These are phyloP conservation scores for Aurelia aurita DNA, from an alignment of 30 jellyfish, hydroid and myxozoan species.

Conservation along the genomic window DNA sequence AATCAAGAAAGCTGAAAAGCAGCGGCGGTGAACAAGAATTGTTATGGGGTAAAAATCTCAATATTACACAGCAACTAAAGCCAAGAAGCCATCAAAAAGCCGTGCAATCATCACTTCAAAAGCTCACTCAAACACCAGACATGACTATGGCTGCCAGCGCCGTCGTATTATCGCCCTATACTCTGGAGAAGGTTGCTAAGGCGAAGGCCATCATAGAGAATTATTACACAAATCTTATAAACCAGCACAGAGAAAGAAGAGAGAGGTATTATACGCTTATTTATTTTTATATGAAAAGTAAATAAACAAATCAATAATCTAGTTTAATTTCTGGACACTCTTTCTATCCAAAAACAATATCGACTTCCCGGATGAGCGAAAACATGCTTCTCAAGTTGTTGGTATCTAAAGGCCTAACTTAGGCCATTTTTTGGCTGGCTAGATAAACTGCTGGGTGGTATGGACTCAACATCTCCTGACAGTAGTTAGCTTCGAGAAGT, in stretches of 20 bases:
- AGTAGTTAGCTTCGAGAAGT: too few relatives aligned
- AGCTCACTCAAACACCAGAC: slow-evolving; percentile 5
- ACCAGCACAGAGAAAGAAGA: slow-evolving; percentile 92
- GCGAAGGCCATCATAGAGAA: slow-evolving; percentile 93
- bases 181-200: slow-evolving; percentile 95
- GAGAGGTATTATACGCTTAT: slow-evolving; percentile 30
- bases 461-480: too few relatives aligned
- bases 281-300: too few relatives aligned
- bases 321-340: too few relatives aligned
- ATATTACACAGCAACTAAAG: not conserved
- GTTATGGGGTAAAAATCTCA: slow-evolving; percentile 40
- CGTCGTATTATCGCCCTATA: slow-evolving; percentile 68
- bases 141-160: slow-evolving; percentile 96
- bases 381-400: too few relatives aligned
- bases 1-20: not conserved
- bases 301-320: too few relatives aligned
- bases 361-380: too few relatives aligned
- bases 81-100: not conserved
- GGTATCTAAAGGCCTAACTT: too few relatives aligned
- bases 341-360: too few relatives aligned
- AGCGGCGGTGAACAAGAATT: not conserved
- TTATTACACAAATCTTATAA: slow-evolving; percentile 86
- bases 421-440: too few relatives aligned
- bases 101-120: not conserved
- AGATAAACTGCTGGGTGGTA: too few relatives aligned